Evolutionary conservation across 2,888 invertebrate species (phyloP), one percentile per base, ranked within the genome.

Genomic region (Microdon myrmicae): DNA sequence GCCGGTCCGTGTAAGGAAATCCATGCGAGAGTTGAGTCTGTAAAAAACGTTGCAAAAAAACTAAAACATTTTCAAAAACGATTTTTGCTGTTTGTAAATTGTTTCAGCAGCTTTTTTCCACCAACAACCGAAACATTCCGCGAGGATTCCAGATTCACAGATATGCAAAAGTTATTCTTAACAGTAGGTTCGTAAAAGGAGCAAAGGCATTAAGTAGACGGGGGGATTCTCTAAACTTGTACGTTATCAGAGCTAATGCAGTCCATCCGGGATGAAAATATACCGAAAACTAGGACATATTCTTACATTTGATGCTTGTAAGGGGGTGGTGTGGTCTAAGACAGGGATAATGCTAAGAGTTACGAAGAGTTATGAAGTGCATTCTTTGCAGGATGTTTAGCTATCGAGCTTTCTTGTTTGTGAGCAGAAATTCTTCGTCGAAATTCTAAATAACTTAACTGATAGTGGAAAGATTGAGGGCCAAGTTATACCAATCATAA

Each of bases 11-110:
- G 38, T 85, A 85, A 60, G 84, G 85, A 79, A 85, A 87, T 28
- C 85, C 84, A 74, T 86, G 86, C 12, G 85, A 85, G 67, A 86
- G 74, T 82, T 86, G 81, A 48, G 80, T 79, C 74, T 81, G 67
- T 13, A 59, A 69, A 43, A 41, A 48, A 49, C 48, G 44, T 34
- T 38, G 29, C n/a, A 25, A 12, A 20, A 48, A 34, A 67, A 45
- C n/a, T 35, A 26, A 41, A 13, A 13, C 13, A 10, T 28, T 44
- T 20, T 26, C n/a, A 29, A 41, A 39, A 23, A 44, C 23, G 31
- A 25, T 25, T 56, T 48, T 16, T 51, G 35, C 9, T n/a, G n/a
- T n/a, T n/a, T n/a, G 13, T 3, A 20, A 22, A 28, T 45, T 44
- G 12, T 44, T 20, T 28, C 5, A 58, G 45, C 41, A 47, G 43